Evolutionary conservation across 35 echinoderm and acorn worm genomes (phyloP).

Genomic region (Strongylocentrotus purpuratus): DNA sequence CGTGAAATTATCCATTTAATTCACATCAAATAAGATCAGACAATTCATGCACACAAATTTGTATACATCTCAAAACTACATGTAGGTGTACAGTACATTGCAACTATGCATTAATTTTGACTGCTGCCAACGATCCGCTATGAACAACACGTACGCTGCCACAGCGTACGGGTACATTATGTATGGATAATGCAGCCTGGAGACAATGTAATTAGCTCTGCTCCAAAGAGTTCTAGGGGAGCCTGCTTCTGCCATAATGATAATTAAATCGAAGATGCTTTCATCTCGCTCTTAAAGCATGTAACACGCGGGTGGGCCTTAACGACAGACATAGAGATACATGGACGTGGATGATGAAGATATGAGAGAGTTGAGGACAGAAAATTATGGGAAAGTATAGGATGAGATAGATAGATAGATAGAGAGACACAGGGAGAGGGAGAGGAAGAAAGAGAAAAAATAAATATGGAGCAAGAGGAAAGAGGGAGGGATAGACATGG

Average conservation of each 20-base stretch:
- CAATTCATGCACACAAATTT: neutral
- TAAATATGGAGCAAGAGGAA: neutral
- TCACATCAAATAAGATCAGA: neutral
- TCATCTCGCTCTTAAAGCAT: neutral
- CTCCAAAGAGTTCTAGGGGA: neutral
- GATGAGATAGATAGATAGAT: too few species aligned
- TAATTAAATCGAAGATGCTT: constrained; percentile 12
- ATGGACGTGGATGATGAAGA: neutral
- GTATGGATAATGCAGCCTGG: constrained; percentile 4
- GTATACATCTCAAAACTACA: neutral
- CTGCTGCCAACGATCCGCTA: neutral
- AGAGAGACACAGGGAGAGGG: neutral
- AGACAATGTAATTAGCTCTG: neutral
- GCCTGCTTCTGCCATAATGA: neutral
- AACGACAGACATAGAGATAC: neutral
- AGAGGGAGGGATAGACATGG: neutral
- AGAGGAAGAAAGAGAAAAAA: neutral
- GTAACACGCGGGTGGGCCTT: neutral
- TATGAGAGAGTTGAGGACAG: neutral
- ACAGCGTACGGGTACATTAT: neutral
- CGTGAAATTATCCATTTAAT: neutral
- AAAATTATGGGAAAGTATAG: neutral
- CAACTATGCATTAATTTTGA: neutral
- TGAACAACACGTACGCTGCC: neutral
- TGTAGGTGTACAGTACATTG: neutral